Conservation (phyloP, 1,140 invertebrate species). For the Aplysia californica region DNA sequence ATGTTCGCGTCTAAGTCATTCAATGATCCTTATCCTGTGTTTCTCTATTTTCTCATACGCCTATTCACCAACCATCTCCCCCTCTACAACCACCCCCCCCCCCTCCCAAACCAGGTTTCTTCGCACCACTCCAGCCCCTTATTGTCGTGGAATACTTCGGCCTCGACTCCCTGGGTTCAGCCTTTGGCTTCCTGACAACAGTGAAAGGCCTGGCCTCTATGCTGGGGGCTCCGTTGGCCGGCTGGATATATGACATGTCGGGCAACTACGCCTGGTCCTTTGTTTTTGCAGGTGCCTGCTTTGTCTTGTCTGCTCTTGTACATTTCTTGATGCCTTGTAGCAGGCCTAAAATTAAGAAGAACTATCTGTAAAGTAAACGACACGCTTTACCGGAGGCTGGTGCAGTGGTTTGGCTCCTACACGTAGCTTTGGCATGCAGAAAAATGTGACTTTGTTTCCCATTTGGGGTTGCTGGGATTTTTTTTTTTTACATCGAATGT, state of each 20-base stretch:
- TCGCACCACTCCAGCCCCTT: slow-evolving; percentile 40
- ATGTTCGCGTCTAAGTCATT: too few relatives aligned
- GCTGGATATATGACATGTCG: slow-evolving; percentile 15
- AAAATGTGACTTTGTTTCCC: too few relatives aligned
- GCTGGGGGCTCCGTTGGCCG: slow-evolving; percentile 39
- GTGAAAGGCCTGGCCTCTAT: slow-evolving; percentile 39
- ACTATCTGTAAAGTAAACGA: too few relatives aligned
- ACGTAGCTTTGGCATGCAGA: too few relatives aligned
- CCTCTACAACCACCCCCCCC: too few relatives aligned
- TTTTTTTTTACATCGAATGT: too few relatives aligned
- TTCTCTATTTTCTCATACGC: too few relatives aligned
- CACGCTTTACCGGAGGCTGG: too few relatives aligned
- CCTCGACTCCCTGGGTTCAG: slow-evolving; percentile 34
- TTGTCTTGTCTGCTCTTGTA: neutral
- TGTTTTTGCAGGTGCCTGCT: slow-evolving; percentile 14
- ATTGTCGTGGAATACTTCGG: slow-evolving; percentile 38
- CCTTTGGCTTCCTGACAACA: slow-evolving; percentile 35
- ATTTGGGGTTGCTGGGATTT: too few relatives aligned
- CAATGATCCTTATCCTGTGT: too few relatives aligned
- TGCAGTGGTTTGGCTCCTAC: too few relatives aligned
- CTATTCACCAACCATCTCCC: too few relatives aligned
- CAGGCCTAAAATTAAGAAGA: neutral
- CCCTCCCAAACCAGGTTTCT: slow-evolving; percentile 33
- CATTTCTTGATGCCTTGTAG: neutral
- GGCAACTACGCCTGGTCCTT: slow-evolving; percentile 19